Conservation (phyloP, 1,140 invertebrate species). For the Planococcus citri region DNA sequence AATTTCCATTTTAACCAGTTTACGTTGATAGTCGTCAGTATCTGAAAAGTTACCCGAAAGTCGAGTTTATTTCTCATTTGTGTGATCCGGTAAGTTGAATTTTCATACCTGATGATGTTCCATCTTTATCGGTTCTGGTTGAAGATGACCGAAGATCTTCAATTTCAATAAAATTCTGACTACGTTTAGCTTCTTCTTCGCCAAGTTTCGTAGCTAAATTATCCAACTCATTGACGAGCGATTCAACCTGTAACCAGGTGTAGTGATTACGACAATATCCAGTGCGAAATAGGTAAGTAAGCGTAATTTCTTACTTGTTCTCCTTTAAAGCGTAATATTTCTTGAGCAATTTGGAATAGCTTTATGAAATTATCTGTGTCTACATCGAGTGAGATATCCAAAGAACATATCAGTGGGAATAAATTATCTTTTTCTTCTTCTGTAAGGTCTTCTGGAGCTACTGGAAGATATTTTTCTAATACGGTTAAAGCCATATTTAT, state of each 20-base stretch:
- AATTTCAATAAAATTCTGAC: neutral
- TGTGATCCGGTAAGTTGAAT: neutral
- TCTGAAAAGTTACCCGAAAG: slow-evolving; percentile 9
- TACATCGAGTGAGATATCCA: neutral
- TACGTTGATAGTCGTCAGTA: slow-evolving; percentile 23
- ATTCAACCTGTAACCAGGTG: slow-evolving; percentile 21
- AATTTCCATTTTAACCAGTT: slow-evolving; percentile 28
- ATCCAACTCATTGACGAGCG: slow-evolving; percentile 21
- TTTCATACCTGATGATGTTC: neutral
- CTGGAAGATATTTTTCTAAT: neutral
- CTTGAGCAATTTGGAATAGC: slow-evolving; percentile 22
- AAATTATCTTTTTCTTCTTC: slow-evolving; percentile 13
- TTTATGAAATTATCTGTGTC: slow-evolving; percentile 15
- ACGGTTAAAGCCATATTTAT: neutral
- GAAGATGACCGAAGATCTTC: neutral
- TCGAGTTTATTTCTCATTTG: neutral
- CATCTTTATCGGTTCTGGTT: neutral
- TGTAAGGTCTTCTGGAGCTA: neutral
- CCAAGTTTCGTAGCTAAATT: slow-evolving; percentile 23
- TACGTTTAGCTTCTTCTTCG: slow-evolving; percentile 23
- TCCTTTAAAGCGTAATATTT: slow-evolving; percentile 22
- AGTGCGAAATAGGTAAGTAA: neutral
- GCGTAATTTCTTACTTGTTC: slow-evolving; percentile 23
- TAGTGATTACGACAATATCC: neutral
- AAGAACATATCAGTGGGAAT: neutral